Base-by-base conservation (phyloP, 2,113 vertebrate genomes). In the Procavia capensis region DNA sequence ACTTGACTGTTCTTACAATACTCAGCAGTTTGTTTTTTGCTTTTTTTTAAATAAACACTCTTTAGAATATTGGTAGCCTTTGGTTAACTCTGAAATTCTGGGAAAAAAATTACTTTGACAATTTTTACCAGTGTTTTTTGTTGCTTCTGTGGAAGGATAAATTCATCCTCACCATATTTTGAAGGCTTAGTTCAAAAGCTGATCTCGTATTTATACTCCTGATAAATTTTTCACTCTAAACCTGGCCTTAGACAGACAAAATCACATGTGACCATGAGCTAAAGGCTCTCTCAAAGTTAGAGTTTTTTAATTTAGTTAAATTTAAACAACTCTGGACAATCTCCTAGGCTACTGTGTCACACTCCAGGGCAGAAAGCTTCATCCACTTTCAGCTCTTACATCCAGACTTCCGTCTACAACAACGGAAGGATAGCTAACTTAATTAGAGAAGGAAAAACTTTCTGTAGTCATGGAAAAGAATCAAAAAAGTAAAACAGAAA, bases 31-130 rank as follows among this genome's bases (percentile, higher is more conserved):
- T n/a, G n/a, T n/a, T n/a, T n/a, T n/a, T n/a, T n/a, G n/a, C n/a
- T n/a, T n/a, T 54, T 54, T 54, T 16, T 54, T 54, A 54, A 54
- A 54, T 54, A 54, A 96, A 96, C 25, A 95, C 22, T 91, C 41
- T 70, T 91, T 9, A 54, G 45, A 83, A 24, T 85, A 68, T 45
- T 93, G 66, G 80, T 93, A 96, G 74, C 29, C n/a, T 78, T 82
- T 93, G 54, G 50, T 54, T 54, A 83, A 96, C 75, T 95, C 14
- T 39, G 84, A 82, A 92, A 78, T 90, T 85, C 70, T 88, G 61
- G 59, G 82, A 91, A 97, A 85, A 93, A 63, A 41, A 47, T 96
- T 82, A 94, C 34, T 92, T 92, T 87, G 50, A 80, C 85, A 70
- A 72, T 90, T 82, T 92, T 54, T 72, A 89, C 63, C 66, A 88